phyloP scores from a whole-genome alignment of 2,113 vertebrate genomes.

The Entomyzon cyanotis region DNA sequence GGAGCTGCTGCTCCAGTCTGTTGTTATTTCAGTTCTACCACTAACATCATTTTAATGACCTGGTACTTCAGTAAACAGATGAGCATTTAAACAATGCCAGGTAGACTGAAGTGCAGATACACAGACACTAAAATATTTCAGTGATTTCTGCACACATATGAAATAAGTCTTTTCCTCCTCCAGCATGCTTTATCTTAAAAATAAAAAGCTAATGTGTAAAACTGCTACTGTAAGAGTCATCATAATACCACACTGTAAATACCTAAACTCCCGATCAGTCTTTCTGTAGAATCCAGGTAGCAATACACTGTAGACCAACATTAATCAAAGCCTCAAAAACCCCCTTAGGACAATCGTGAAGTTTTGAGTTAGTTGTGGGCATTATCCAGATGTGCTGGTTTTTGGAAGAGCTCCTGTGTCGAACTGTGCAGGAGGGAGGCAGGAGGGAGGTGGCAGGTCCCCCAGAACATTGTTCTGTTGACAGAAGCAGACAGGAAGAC shows the following conservation, averaged over 20 bases:
- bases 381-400: rapidly evolving
- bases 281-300: neutral
- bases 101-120: neutral
- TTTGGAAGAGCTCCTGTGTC: neutral
- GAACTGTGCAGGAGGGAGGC: neutral
- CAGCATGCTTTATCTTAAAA: neutral
- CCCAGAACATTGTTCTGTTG: rapidly evolving
- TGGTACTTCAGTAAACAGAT: neutral
- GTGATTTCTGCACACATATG: neutral
- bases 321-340: neutral
- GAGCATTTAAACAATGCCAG: neutral
- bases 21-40: neutral
- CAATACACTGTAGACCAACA: neutral
- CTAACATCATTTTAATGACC: neutral
- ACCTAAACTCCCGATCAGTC: rapidly evolving
- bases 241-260: neutral
- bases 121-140: neutral
- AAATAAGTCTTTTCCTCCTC: neutral
- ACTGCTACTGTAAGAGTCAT: neutral
- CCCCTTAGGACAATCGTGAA: rapidly evolving
- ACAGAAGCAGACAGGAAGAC: neutral
- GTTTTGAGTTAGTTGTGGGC: neutral
- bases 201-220: neutral
- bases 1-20: neutral
- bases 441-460: neutral